Percentiles rank a stretch among this genome's conserved stretches.
phyloP scores from a whole-genome alignment of 2,888 invertebrate genomes.

The Phortica okadai region DNA sequence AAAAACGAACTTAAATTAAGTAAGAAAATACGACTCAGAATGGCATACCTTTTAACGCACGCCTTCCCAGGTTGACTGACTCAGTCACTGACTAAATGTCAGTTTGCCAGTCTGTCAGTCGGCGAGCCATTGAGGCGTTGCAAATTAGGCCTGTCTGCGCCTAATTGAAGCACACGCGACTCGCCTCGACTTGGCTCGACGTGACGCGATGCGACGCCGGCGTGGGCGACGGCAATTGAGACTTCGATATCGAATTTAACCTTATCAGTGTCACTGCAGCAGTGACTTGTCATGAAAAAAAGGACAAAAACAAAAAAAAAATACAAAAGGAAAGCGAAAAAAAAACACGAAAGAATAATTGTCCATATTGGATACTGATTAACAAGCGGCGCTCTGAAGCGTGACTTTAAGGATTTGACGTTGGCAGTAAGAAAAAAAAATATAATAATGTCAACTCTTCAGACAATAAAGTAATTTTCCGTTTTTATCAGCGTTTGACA shows the following conservation, averaged over 20 bases:
- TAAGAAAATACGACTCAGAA: background rate
- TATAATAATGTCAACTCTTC: too few species aligned
- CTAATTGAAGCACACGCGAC: conserved; percentile 25
- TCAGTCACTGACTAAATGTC: background rate
- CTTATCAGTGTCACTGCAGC: background rate
- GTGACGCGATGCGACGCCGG: background rate
- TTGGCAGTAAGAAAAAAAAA: too few species aligned
- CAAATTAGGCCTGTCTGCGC: conserved; percentile 21
- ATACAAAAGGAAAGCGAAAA: background rate
- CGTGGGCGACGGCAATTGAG: background rate
- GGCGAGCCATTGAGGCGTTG: conserved; percentile 7
- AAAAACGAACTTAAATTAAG: background rate
- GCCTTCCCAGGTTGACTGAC: background rate
- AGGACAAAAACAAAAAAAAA: background rate
- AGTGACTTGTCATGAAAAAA: background rate
- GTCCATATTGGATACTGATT: too few species aligned
- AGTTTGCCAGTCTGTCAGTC: background rate
- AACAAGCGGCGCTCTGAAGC: background rate
- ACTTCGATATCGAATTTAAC: background rate
- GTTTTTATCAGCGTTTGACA: too few species aligned
- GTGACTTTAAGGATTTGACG: background rate
- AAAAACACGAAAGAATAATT: too few species aligned
- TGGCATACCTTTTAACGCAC: background rate
- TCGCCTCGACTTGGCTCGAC: background rate
- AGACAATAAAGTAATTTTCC: too few species aligned